Conservation (phyloP, 2,797 vertebrate genomes). For the Aphelocoma californica region DNA sequence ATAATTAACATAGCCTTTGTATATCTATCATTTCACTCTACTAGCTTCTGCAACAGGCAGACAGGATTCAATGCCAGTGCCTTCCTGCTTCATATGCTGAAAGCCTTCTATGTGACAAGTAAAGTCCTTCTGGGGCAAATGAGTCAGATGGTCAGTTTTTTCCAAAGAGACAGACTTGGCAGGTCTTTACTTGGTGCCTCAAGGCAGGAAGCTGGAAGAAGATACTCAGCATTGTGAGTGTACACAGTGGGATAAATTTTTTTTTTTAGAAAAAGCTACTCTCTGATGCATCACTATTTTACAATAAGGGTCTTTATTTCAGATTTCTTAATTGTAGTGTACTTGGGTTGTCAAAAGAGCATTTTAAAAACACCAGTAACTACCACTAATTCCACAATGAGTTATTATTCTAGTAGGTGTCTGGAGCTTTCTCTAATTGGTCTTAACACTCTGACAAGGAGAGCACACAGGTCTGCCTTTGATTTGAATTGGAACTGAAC, state of each 20-base stretch:
- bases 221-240: neutral
- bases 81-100: neutral
- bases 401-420: neutral
- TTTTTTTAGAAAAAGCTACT: neutral
- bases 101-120: neutral
- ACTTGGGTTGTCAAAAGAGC: neutral
- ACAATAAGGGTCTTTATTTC: neutral
- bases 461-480: conserved; percentile 12
- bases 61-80: neutral
- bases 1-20: neutral
- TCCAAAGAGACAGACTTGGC: neutral
- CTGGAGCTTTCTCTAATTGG: conserved; percentile 22
- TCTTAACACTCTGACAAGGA: conserved; percentile 26
- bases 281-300: neutral
- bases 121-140: neutral
- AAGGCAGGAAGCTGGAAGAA: neutral
- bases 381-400: neutral
- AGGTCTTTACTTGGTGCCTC: neutral
- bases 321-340: neutral
- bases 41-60: neutral
- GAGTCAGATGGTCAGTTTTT: neutral
- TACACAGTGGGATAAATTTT: neutral
- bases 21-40: neutral
- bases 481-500: conserved; percentile 30
- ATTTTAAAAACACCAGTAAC: neutral